Percentiles rank a stretch among this genome's conserved stretches.
phyloP scores from a whole-genome alignment of 2,113 vertebrate genomes.

The Trogon surrucura region DNA sequence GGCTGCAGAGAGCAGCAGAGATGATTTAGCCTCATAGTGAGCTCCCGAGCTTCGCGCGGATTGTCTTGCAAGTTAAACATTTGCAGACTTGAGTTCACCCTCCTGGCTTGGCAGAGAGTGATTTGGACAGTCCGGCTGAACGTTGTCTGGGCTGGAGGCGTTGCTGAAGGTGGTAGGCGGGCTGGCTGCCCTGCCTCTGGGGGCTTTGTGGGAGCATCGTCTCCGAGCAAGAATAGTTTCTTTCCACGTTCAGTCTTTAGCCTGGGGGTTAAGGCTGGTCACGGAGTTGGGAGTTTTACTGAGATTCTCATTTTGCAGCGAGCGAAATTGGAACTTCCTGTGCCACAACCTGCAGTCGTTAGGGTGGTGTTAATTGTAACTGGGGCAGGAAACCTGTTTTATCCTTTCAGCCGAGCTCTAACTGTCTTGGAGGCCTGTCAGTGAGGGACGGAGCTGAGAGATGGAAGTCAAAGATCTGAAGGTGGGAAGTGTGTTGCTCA shows the following conservation, averaged over 20 bases:
- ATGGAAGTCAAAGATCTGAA: not conserved
- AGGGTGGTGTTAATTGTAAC: not conserved
- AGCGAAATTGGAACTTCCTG: not conserved
- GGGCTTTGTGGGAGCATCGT: not conserved
- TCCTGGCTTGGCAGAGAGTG: conserved; percentile 35
- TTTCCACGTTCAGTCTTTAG: not conserved
- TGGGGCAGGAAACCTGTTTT: not conserved
- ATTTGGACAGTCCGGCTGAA: conserved; percentile 1
- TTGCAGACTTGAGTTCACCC: not conserved
- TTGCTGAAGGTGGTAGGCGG: not conserved
- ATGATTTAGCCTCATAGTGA: conserved; percentile 10
- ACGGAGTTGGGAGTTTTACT: not conserved
- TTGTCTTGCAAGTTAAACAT: not conserved
- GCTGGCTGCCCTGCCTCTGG: not conserved
- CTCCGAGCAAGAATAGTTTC: not conserved
- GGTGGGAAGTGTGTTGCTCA: not conserved
- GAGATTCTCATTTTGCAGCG: not conserved
- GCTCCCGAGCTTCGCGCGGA: not conserved
- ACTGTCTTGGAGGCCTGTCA: not conserved
- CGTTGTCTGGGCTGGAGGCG: not conserved
- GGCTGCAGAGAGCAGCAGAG: conserved; percentile 18
- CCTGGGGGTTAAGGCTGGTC: not conserved
- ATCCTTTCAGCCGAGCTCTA: not conserved
- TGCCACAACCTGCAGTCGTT: not conserved
- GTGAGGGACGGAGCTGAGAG: not conserved